Evolutionary conservation across 2,113 vertebrate species (phyloP), one percentile per base, ranked within the genome.

Genomic region (Monarcha castaneiventris): DNA sequence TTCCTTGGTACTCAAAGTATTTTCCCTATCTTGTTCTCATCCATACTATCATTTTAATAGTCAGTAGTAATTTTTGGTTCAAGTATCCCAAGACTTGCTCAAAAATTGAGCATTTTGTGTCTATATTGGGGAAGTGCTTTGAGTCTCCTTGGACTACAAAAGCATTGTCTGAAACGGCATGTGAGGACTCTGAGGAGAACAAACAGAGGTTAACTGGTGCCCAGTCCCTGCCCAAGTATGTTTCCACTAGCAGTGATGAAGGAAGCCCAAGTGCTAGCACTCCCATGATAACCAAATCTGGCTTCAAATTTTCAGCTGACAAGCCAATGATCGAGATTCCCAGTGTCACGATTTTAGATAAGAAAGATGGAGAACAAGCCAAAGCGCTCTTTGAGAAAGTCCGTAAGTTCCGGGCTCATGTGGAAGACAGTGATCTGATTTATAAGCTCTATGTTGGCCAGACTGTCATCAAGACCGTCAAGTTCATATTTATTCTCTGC

Each of bases 21-120:
- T 99, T 99, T 94, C 99, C 99, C 4, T 99, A 99, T 96, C 98
- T 99, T 61, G 99, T 99, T 92, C 98, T 99, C 41, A 99, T 99
- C 83, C 99, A 99, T 96, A 99, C 99, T 48, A 99, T 99, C 64
- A 98, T 99, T 91, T 98, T 99, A 73, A 99, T 99, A 99, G 99
- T 99, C 93, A 99, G 99, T 88, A 99, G 99, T 97, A 99, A 99
- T 96, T 99, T 99, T 97, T 99, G 99, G 99, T 99, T 99, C 97
- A 99, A 99, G 92, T 99, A 99, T 95, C 99, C 99, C 92, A 99
- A 99, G 97, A 99, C 99, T 3, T 99, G 99, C 95, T 99, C 99
- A 73, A 99, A 99, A 97, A 99, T 99, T 16, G 99, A 99, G 95
- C 99, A 99, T 96, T 99, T 99, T 96, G 99, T 99, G 56, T 99